phyloP scores from a whole-genome alignment of 2,113 vertebrate genomes.

The Cathartes aura region DNA sequence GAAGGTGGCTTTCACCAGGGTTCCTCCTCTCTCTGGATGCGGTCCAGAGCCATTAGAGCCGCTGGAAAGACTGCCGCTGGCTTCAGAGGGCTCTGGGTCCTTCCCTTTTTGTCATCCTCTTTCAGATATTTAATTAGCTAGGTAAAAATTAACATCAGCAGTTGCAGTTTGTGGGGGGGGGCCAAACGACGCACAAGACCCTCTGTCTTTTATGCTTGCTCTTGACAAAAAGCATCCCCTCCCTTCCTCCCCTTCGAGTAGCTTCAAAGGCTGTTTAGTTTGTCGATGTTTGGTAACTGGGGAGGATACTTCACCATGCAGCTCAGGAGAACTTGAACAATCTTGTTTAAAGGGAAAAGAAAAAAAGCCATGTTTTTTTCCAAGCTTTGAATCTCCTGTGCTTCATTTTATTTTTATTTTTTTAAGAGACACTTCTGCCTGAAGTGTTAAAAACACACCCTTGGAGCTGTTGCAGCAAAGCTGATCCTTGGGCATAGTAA shows the following conservation, averaged over 20 bases:
- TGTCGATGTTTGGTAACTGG: background rate
- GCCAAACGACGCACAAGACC: rapidly evolving
- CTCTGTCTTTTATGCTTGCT: background rate
- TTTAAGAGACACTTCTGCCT: background rate
- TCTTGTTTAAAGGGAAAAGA: background rate
- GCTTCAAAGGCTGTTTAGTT: background rate
- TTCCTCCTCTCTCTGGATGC: background rate
- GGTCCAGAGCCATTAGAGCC: rapidly evolving
- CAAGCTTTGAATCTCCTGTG: background rate
- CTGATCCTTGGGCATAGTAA: background rate
- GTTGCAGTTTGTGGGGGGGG: background rate
- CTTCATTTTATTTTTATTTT: background rate
- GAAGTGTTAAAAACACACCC: slow-evolving; percentile 33
- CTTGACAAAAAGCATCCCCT: background rate
- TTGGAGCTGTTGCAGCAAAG: slow-evolving; percentile 4
- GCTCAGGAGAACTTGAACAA: background rate
- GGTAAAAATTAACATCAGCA: background rate
- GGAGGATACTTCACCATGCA: background rate
- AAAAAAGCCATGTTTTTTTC: background rate
- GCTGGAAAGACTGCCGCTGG: background rate
- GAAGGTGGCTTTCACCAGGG: background rate
- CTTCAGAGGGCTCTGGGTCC: background rate
- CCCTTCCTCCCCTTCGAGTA: background rate
- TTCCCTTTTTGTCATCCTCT: background rate
- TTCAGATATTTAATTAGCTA: background rate